Base-by-base conservation (phyloP, 2,113 vertebrate genomes). In the Scalopus aquaticus region DNA sequence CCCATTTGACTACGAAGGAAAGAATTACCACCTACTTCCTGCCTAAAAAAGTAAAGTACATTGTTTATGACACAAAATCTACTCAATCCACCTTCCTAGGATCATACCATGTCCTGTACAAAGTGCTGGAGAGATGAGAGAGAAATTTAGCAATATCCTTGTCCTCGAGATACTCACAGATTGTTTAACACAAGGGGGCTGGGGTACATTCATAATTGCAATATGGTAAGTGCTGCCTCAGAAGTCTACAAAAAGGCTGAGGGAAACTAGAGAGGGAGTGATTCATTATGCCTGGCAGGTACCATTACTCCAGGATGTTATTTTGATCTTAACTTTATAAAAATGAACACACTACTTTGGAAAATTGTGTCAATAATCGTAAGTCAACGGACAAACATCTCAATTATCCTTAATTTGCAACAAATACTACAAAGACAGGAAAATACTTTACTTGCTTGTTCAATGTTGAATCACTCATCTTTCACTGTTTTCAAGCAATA, bases 1-100 rank as follows among this genome's bases (percentile, higher is more conserved):
- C 56, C 84, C 76, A 92, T 73, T 65, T 95, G 87, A 92, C 70
- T 96, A 88, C 0, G 1, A 77, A 90, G 65, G 60, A 67, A 72
- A 95, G 73, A 70, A 92, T 91, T 51, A 60, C 91, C 65, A 89
- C 64, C 58, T 62, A 58, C 46, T 46, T 87, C 60, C 46, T 94
- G 58, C 46, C 88, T 92, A 64, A 67, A 72, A 24, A 49, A 64
- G 42, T 17, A 69, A 24, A 73, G 73, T 67, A 49, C 69, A 88
- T 88, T 49, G 24, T 62, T 37, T 62, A 60, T 81, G 54, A 84
- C 62, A 60, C 44, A 46, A 84, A 77, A 91, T 58, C 62, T 76
- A 96, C 67, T 60, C 49, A 35, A 3, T 44, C 65, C 42, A 67
- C 60, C 46, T 77, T 94, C n/a, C 62, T 44, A 35, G 79, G 54